phyloP scores from a whole-genome alignment of 2,888 invertebrate species.

The Temnothorax ravouxi region DNA sequence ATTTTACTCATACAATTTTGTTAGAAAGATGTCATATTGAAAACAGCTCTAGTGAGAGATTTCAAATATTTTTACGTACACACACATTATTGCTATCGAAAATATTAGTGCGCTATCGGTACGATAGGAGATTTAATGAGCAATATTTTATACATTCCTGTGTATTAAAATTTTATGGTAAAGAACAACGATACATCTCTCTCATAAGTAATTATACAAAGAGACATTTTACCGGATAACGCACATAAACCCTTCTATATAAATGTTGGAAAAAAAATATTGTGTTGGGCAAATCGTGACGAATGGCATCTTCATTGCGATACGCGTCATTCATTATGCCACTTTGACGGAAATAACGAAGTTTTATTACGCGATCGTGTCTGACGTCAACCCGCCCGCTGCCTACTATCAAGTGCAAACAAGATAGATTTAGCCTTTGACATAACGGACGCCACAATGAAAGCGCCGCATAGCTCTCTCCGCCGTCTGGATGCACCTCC shows the following conservation, averaged over 20 bases:
- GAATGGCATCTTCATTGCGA: conserved; percentile 41
- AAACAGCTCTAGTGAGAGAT: not conserved
- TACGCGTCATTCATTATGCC: conserved; percentile 45
- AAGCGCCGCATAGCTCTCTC: conserved; percentile 41
- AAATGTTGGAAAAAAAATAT: conserved; percentile 35
- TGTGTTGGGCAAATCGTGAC: conserved; percentile 29
- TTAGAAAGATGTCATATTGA: not conserved
- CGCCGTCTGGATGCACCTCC: conserved; percentile 68
- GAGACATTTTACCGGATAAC: not conserved
- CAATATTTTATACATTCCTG: not conserved
- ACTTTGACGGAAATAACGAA: conserved; percentile 45
- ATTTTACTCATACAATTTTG: not conserved
- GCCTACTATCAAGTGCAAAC: conserved; percentile 52
- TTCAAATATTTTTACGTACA: not conserved
- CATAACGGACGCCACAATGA: conserved; percentile 61
- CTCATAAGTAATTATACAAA: not conserved
- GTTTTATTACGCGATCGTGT: conserved; percentile 56
- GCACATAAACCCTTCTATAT: not conserved
- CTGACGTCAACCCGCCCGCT: conserved; percentile 47
- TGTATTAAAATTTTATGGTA: not conserved
- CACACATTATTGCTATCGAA: not conserved
- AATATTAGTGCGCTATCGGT: not conserved
- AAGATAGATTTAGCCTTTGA: conserved; percentile 65
- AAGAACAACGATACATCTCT: not conserved
- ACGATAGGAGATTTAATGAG: not conserved